A percentile compares a stretch with the other conserved stretches of the same genome.
Evolutionary conservation across 2,888 invertebrate genomes (phyloP).

Genomic region (Adineta ricciae): DNA sequence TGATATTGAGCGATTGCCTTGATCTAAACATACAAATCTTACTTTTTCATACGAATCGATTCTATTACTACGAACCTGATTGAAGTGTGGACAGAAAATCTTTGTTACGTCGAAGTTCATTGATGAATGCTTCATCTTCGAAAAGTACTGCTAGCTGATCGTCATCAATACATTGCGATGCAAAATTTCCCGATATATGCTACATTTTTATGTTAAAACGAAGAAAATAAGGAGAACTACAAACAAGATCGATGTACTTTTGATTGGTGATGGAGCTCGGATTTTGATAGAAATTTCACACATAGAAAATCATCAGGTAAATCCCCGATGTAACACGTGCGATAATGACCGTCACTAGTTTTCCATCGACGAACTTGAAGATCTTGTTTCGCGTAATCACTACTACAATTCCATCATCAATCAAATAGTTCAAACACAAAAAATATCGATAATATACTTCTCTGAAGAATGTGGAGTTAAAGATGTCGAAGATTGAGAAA

Average conservation of each 20-base stretch:
- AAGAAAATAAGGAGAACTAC: too few relatives aligned
- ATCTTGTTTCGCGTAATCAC: background rate
- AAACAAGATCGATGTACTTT: background rate
- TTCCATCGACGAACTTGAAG: background rate
- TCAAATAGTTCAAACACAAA: background rate
- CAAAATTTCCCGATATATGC: conserved; percentile 37
- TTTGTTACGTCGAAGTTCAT: conserved; percentile 71
- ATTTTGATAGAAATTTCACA: background rate
- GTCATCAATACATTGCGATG: conserved; percentile 64
- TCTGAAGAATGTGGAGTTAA: background rate
- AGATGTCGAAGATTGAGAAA: background rate
- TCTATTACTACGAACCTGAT: conserved; percentile 56
- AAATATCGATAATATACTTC: background rate
- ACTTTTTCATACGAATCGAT: background rate
- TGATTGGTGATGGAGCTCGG: background rate
- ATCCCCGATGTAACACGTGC: conserved; percentile 52
- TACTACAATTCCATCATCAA: background rate
- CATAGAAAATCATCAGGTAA: conserved; percentile 70
- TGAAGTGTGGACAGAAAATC: conserved; percentile 75
- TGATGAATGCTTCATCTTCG: conserved; percentile 80
- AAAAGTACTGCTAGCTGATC: conserved; percentile 67
- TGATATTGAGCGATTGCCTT: background rate
- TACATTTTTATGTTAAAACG: background rate
- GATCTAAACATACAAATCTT: background rate
- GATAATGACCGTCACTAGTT: background rate